Evolutionary conservation across 2,888 invertebrate genomes (phyloP), one percentile per base, ranked within the genome.

Genomic region (Matsumyia berberina): DNA sequence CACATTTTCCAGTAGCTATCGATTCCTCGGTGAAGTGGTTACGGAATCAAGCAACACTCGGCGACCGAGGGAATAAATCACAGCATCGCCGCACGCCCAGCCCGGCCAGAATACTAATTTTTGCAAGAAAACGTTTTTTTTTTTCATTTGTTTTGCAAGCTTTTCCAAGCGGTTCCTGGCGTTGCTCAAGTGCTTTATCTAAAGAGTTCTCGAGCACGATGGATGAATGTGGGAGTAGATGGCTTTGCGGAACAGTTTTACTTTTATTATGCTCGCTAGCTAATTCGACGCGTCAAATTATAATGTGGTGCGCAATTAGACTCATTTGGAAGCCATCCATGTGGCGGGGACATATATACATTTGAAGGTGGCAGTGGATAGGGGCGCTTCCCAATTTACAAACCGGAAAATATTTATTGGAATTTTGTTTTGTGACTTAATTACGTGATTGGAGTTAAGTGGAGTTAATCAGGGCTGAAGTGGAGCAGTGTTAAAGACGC

Each of bases 31-130:
- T 31, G 17, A 29, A 55, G 67, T 67, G 67, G 37, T 53, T 35
- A 73, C 57, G 17, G 64, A 64, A 31, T 60, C 64, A 49, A 64
- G 60, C 60, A 60, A 69, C 46, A 77, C 69, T 62, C 44, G 69
- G 57, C 55, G 80, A 74, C 46, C 60, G 51, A 57, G 72, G 24
- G 67, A 67, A 78, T 78, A 83, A 78, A 83, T 83, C 82, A 73
- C 82, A 73, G 66, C 82, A 72, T 73, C 82, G 78, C 78, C 31
- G 72, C 29, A 33, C 29, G 42, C 49, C 62, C 24, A 55, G 42
- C 77, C 49, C 12, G 73, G 39, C 42, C 42, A 15, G 82, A 78
- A 83, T 83, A 83, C 82, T 78, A 78, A 83, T 78, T 74, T 24
- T 64, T 19, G 37, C 15, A 53, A 70, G 44, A 55, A 29, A 53